Conservation (phyloP, 2,113 vertebrate species). For the Antidorcas marsupialis region DNA sequence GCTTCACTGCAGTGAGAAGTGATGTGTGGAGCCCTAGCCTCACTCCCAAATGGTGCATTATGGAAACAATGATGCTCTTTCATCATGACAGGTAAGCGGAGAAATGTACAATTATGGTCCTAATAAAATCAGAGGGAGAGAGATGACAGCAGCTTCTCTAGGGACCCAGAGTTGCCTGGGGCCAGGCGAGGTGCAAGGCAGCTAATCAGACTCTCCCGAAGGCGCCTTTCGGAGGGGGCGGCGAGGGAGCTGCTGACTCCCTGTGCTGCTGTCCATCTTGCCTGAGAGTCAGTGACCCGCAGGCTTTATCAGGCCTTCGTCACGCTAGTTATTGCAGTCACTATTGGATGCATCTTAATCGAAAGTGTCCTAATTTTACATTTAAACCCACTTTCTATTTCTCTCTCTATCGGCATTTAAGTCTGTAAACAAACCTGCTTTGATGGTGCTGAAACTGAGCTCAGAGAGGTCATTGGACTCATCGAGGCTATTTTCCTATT, state of each 20-base stretch:
- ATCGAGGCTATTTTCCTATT: neutral
- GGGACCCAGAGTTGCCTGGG: neutral
- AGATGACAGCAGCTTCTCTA: neutral
- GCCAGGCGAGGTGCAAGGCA: neutral
- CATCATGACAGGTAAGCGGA: slow-evolving; percentile 6
- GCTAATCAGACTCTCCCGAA: neutral
- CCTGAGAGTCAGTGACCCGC: neutral
- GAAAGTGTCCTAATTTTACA: neutral
- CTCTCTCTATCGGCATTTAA: neutral
- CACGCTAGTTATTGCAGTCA: neutral
- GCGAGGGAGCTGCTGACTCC: neutral
- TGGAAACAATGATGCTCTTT: slow-evolving; percentile 41
- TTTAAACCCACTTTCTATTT: neutral
- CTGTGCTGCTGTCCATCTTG: neutral
- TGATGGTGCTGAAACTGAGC: neutral
- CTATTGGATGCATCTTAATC: neutral
- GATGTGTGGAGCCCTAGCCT: neutral
- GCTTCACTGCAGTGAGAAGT: slow-evolving; percentile 30
- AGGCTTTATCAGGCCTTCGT: neutral
- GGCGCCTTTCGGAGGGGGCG: neutral
- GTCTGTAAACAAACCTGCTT: neutral
- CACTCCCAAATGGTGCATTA: neutral
- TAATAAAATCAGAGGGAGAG: neutral
- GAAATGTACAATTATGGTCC: neutral
- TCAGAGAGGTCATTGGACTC: neutral